Base-by-base conservation (phyloP, 1,140 invertebrate species). In the Drosophila setifemur region DNA sequence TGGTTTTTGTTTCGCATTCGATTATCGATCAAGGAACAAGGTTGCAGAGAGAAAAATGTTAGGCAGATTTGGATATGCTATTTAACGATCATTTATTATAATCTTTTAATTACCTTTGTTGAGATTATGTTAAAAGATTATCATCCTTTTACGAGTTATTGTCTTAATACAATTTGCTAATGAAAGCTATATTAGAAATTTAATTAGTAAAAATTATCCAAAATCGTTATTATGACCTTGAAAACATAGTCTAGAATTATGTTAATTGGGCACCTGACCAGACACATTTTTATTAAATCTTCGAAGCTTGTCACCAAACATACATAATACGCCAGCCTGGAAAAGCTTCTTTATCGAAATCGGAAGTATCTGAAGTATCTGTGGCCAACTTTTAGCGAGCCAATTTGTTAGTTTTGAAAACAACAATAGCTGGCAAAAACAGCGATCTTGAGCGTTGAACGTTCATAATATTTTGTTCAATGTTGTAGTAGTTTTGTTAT, bases 391-490 rank as follows among this genome's bases (percentile, higher is more conserved):
- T 70, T 70, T 61, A 11, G 33, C 8, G 18, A 29, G 37, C 42
- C 50, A 28, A 14, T 53, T 53, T 48, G 19, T n/a, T n/a, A n/a
- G n/a, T n/a, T 25, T 52, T 54, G n/a, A 67, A 45, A 47, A 61
- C 42, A 52, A 44, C 37, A 25, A 58, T 37, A 54, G 47, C 31
- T 57, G 23, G 48, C 48, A 57, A 54, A 66, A 72, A 68, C 23
- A 49, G 43, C 82, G 81, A 81, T 81, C 81, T 86, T 86, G 81
- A 81, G 75, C 78, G 33, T 7, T 72, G 75, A 79, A 81, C 75
- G 77, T 81, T 86, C 79, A 81, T 81, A 85, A 76, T 86, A 86
- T 87, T 86, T 81, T 81, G 72, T 86, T 86, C 81, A 86, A 86
- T 86, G 81, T 48, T 28, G 9, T 48, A 18, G 11, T 53, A 26